Evolutionary conservation across 1,140 invertebrate species (phyloP).

Genomic region (Aplysia californica): DNA sequence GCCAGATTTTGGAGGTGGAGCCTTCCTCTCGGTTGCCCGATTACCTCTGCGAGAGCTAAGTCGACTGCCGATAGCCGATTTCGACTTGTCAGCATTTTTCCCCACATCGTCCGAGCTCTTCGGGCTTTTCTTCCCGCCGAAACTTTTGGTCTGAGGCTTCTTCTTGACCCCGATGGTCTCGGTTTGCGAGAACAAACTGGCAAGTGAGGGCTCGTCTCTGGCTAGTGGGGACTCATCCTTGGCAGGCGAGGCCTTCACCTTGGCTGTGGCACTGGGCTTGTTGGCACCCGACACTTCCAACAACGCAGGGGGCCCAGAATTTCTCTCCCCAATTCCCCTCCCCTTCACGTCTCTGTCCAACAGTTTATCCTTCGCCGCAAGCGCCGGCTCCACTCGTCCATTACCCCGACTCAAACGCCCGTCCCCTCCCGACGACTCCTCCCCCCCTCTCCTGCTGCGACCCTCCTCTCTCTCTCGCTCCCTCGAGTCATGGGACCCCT

Average conservation of each 20-base stretch:
- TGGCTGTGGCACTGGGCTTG: neutral
- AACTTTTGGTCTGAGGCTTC: conserved; percentile 7
- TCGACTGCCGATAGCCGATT: neutral
- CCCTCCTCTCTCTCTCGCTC: neutral
- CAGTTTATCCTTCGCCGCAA: neutral
- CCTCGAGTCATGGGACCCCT: neutral
- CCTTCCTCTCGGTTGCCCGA: neutral
- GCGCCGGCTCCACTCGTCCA: neutral
- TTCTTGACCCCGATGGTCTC: conserved; percentile 6
- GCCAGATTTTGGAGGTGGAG: neutral
- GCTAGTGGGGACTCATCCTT: conserved; percentile 10
- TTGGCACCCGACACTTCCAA: neutral
- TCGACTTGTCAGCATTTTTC: neutral
- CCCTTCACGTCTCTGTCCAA: neutral
- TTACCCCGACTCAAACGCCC: neutral
- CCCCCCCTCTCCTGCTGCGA: neutral
- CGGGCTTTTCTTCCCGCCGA: conserved; percentile 25
- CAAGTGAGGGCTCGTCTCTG: conserved; percentile 13
- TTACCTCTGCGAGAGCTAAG: neutral
- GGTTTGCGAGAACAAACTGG: conserved; percentile 17
- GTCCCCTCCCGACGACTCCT: neutral
- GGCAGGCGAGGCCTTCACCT: neutral
- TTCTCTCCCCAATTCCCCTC: neutral
- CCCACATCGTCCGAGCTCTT: conserved; percentile 7
- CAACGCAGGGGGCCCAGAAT: neutral